A percentile compares a stretch with the other conserved stretches of the same genome.
phyloP scores from a whole-genome alignment of 64 coral and sea anemone genomes.

The Dendronephthya gigantea region DNA sequence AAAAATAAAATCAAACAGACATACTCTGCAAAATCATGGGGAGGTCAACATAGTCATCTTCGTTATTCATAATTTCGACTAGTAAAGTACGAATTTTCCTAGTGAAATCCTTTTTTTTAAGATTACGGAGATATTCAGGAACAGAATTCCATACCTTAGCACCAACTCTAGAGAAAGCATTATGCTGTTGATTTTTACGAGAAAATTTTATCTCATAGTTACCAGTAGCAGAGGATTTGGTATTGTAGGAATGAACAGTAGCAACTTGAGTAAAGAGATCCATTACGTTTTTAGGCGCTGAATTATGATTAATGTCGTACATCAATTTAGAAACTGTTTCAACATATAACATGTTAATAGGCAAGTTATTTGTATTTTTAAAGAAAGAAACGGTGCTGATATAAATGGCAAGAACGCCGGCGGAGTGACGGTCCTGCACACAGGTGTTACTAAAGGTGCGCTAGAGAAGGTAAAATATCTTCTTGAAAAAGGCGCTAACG shows the following conservation, averaged over 20 bases:
- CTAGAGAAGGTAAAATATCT: no score
- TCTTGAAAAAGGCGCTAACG: no score
- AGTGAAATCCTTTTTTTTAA: constrained; percentile 3
- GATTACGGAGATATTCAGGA: not conserved
- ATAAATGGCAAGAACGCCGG: no score
- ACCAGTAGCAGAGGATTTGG: not conserved
- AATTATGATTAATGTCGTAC: not conserved
- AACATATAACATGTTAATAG: constrained; percentile 25
- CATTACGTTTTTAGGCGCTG: constrained; percentile 21
- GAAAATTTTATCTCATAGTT: constrained; percentile 22
- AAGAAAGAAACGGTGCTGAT: not conserved
- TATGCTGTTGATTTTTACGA: constrained; percentile 1
- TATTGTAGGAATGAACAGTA: constrained; percentile 25
- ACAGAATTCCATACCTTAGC: constrained; percentile 28
- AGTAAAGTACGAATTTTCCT: not conserved
- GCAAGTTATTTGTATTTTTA: constrained; percentile 3
- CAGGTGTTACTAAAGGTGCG: no score
- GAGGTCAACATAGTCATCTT: constrained; percentile 15
- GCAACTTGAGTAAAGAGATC: constrained; percentile 21
- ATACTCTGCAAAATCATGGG: no score
- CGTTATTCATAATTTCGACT: not conserved
- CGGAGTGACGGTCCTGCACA: no score
- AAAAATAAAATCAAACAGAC: no score
- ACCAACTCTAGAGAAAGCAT: constrained; percentile 25
- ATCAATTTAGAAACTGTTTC: constrained; percentile 28